Conservation (phyloP, 2,888 invertebrate species). For the Synergus gifuensis region DNA sequence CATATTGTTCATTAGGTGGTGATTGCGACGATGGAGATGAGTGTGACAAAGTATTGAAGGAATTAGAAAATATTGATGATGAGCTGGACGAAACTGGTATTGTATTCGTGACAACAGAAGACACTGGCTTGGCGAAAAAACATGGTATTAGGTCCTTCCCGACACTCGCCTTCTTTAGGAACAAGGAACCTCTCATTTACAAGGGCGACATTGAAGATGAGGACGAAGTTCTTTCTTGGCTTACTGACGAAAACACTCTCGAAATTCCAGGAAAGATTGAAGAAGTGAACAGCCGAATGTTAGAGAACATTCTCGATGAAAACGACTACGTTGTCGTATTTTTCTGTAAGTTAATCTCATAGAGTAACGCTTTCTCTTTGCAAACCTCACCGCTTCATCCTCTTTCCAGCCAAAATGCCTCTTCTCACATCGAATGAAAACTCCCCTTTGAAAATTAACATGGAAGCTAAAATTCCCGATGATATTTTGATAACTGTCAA, state of each 20-base stretch:
- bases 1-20: slow-evolving; percentile 80
- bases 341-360: slow-evolving; percentile 86
- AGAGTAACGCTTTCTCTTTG: too few relatives aligned
- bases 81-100: slow-evolving; percentile 95
- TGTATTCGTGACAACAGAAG: slow-evolving; percentile 95
- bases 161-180: slow-evolving; percentile 92
- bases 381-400: too few relatives aligned
- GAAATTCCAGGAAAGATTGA: slow-evolving; percentile 96
- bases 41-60: slow-evolving; percentile 91
- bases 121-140: slow-evolving; percentile 88
- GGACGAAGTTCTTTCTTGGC: slow-evolving; percentile 94
- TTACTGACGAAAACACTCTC: slow-evolving; percentile 93
- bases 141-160: slow-evolving; percentile 92
- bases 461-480: too few relatives aligned
- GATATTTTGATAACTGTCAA: neutral
- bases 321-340: slow-evolving; percentile 94
- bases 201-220: slow-evolving; percentile 93
- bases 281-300: slow-evolving; percentile 93
- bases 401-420: too few relatives aligned
- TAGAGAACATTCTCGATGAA: slow-evolving; percentile 92
- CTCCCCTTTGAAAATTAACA: too few relatives aligned
- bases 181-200: slow-evolving; percentile 92
- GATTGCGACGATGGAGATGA: slow-evolving; percentile 92
- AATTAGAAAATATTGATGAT: slow-evolving; percentile 94
- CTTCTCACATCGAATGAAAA: too few relatives aligned